Conservation (phyloP, 2,797 vertebrate species). For the Eospalax fontanierii region DNA sequence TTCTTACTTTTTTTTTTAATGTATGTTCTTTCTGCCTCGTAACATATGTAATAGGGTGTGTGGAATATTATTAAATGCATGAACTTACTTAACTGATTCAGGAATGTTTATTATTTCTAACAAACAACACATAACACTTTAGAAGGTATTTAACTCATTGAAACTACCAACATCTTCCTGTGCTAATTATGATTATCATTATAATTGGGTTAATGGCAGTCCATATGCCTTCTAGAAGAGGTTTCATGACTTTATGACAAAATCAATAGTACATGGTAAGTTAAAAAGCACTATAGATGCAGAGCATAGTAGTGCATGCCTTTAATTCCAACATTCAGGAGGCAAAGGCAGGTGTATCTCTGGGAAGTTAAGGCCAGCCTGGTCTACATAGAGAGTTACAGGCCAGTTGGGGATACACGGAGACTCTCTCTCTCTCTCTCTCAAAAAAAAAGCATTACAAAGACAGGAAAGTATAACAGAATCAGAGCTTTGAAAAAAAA, state of each 20-base stretch:
- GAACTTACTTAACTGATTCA: slow-evolving; percentile 39
- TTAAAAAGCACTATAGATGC: slow-evolving; percentile 11
- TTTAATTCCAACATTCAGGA: no score
- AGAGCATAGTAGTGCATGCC: no score
- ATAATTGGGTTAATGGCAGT: background rate
- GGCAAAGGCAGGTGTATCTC: no score
- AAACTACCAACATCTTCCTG: background rate
- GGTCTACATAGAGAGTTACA: no score
- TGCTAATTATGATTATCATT: background rate
- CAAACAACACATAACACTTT: slow-evolving; percentile 3
- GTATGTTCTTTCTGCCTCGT: background rate
- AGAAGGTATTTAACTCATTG: background rate
- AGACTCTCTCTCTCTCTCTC: no score
- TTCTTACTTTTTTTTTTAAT: slow-evolving; percentile 32
- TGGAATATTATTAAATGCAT: background rate
- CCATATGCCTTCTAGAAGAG: background rate
- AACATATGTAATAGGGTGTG: background rate
- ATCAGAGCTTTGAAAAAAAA: slow-evolving; percentile 29
- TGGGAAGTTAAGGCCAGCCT: no score
- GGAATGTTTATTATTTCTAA: slow-evolving; percentile 40
- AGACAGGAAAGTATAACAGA: background rate
- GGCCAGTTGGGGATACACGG: no score
- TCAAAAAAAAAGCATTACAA: background rate
- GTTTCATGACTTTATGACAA: background rate
- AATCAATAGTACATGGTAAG: background rate